A percentile compares a stretch with the other conserved stretches of the same genome.
Conservation (phyloP, 2,113 vertebrate genomes). For the Neomonachus schauinslandi region DNA sequence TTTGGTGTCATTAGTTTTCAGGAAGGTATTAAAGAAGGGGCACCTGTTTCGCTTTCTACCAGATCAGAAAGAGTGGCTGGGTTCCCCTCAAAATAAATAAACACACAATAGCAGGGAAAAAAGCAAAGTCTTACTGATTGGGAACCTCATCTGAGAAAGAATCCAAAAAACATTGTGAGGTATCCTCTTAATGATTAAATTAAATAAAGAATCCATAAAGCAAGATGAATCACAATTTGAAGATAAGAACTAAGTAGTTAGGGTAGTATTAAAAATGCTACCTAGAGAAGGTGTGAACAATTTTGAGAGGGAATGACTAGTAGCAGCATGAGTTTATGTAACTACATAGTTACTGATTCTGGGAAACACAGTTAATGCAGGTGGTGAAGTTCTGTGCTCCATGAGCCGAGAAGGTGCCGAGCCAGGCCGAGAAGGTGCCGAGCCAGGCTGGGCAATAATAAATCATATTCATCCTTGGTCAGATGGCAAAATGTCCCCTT, state of each 20-base stretch:
- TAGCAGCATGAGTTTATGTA: background rate
- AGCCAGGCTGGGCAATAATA: background rate
- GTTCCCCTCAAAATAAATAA: background rate
- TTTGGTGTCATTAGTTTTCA: background rate
- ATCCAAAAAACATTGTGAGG: background rate
- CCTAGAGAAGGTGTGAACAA: background rate
- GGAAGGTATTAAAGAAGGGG: background rate
- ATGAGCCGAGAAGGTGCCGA: background rate
- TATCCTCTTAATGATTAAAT: background rate
- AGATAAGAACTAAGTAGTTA: background rate
- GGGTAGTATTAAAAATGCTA: background rate
- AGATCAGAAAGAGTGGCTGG: background rate
- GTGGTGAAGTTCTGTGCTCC: background rate
- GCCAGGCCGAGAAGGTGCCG: background rate
- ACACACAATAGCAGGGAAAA: background rate
- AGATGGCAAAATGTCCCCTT: background rate
- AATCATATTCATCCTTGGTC: background rate
- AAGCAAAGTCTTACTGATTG: background rate
- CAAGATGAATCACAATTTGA: background rate
- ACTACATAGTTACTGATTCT: background rate
- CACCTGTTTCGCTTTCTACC: background rate
- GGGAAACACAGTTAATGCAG: background rate
- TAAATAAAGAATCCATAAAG: background rate
- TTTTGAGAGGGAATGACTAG: background rate
- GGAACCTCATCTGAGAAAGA: background rate